A percentile compares a stretch with the other conserved stretches of the same genome.
These are phyloP conservation scores for Microdon myrmicae DNA, from an alignment of 2,888 invertebrate genomes.

Conservation along the genomic window DNA sequence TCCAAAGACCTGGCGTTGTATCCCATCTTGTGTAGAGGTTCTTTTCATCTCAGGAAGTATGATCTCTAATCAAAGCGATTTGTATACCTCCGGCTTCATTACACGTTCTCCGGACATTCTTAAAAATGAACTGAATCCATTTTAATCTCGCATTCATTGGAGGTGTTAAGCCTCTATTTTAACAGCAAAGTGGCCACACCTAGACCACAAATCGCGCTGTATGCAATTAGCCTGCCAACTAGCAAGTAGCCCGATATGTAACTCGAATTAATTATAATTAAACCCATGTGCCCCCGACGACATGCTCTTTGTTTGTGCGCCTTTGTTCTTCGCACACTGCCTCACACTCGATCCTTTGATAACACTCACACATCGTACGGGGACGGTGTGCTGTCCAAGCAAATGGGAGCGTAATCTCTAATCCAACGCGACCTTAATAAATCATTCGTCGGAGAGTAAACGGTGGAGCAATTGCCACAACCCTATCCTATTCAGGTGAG, in stretches of 20 bases:
- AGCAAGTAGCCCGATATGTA: slow-evolving; percentile 45
- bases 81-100: too few relatives aligned
- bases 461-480: slow-evolving; percentile 21
- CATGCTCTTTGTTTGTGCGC: slow-evolving; percentile 25
- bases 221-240: slow-evolving; percentile 51
- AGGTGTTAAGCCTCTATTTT: slow-evolving; percentile 46
- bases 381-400: neutral
- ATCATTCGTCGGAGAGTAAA: slow-evolving; percentile 44
- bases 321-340: slow-evolving; percentile 29
- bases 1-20: too few relatives aligned
- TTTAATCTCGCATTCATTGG: slow-evolving; percentile 23
- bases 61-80: slow-evolving; percentile 6
- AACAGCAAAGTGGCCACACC: slow-evolving; percentile 47
- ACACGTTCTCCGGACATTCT: too few relatives aligned
- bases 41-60: neutral
- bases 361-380: slow-evolving; percentile 8
- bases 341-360: slow-evolving; percentile 33
- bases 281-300: slow-evolving; percentile 33
- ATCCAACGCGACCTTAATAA: slow-evolving; percentile 52
- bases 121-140: too few relatives aligned
- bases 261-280: slow-evolving; percentile 48
- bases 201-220: slow-evolving; percentile 38
- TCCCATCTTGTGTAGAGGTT: too few relatives aligned
- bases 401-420: slow-evolving; percentile 34
- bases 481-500: slow-evolving; percentile 35